phyloP scores from a whole-genome alignment of 2,888 invertebrate species.

The Baccha elongata region DNA sequence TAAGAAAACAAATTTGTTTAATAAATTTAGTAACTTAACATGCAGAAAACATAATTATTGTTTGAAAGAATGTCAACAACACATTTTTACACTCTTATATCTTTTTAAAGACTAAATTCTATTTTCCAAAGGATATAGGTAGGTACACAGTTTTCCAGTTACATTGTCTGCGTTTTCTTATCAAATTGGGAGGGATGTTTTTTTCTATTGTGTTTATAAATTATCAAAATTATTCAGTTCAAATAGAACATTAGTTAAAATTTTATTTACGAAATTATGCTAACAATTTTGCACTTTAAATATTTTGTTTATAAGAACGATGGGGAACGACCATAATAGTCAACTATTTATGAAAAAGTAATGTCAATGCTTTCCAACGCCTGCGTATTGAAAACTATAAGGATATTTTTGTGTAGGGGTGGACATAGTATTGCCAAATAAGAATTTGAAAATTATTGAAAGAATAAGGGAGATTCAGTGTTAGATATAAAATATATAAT shows the following conservation, averaged over 20 bases:
- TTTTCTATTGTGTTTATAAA: not conserved
- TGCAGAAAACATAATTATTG: conserved; percentile 29
- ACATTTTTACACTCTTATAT: conserved; percentile 56
- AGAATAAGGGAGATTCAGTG: not conserved
- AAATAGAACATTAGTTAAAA: too few species aligned
- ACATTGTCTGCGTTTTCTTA: not conserved
- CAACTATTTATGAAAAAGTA: conserved; percentile 29
- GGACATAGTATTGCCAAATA: conserved; percentile 42
- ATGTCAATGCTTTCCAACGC: conserved; percentile 50
- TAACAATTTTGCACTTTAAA: not conserved
- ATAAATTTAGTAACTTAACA: conserved; percentile 4
- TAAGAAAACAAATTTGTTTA: not conserved
- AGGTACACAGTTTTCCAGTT: conserved; percentile 37
- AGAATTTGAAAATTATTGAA: not conserved
- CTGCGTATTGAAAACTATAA: conserved; percentile 39
- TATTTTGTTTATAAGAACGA: not conserved
- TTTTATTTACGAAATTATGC: too few species aligned
- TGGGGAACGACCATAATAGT: conserved; percentile 15
- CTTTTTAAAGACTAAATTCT: conserved; percentile 52
- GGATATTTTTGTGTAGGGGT: conserved; percentile 10
- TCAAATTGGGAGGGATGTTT: not conserved
- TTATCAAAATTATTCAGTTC: too few species aligned
- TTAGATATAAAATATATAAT: too few species aligned
- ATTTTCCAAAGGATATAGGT: conserved; percentile 45
- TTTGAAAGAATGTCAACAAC: conserved; percentile 63